Evolutionary conservation across 2,113 vertebrate genomes (phyloP).

Genomic region (Austrofundulus limnaeus): DNA sequence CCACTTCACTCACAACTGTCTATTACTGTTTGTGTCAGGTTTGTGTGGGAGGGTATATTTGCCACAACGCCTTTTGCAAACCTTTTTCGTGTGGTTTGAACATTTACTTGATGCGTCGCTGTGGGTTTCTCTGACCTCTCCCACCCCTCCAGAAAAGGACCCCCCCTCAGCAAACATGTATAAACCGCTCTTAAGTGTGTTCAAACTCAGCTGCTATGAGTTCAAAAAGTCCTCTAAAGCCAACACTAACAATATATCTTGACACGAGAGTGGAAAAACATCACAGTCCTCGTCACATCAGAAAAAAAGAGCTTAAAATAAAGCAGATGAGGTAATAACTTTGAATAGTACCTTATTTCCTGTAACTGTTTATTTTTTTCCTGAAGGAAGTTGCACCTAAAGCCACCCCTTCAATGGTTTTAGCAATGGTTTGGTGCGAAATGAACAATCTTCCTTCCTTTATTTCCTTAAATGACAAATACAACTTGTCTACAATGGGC

Average conservation of each 20-base stretch:
- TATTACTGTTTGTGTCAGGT: conserved; percentile 17
- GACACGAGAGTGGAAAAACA: conserved; percentile 49
- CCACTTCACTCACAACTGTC: conserved; percentile 24
- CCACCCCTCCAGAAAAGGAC: not conserved
- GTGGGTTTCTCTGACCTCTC: conserved; percentile 21
- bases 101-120: conserved; percentile 2
- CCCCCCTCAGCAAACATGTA: conserved; percentile 10
- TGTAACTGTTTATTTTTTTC: conserved; percentile 40
- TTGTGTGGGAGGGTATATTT: not conserved
- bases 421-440: conserved; percentile 39
- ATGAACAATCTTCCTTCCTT: conserved; percentile 6
- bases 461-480: conserved; percentile 8
- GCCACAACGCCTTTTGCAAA: conserved; percentile 3
- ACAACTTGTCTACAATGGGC: not conserved
- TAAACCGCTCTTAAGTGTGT: conserved; percentile 14
- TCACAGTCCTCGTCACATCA: conserved; percentile 33
- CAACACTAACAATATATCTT: conserved; percentile 35
- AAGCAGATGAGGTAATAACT: conserved; percentile 57
- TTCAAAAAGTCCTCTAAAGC: conserved; percentile 34
- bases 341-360: conserved; percentile 52
- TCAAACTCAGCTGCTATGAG: conserved; percentile 48
- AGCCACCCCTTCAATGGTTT: conserved; percentile 32
- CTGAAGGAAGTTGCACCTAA: conserved; percentile 1
- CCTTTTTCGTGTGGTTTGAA: not conserved
- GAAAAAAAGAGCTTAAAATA: conserved; percentile 1